Evolutionary conservation across 2,888 invertebrate genomes (phyloP).

Genomic region (Agrotis exclamationis): DNA sequence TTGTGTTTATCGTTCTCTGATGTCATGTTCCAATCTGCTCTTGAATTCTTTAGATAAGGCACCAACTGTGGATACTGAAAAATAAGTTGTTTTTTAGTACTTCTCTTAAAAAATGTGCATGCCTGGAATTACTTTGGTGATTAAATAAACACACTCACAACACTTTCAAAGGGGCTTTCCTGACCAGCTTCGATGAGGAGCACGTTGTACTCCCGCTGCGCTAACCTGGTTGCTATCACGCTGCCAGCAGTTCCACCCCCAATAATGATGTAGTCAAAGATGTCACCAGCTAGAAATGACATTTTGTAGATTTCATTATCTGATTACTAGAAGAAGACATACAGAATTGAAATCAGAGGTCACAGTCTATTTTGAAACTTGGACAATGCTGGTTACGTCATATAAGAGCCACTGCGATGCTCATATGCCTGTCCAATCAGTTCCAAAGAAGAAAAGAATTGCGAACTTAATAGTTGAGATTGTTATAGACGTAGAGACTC

Average conservation of each 20-base stretch:
- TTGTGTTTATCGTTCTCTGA: slow-evolving; percentile 28
- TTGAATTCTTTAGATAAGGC: slow-evolving; percentile 25
- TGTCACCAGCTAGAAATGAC: slow-evolving; percentile 18
- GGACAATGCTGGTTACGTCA: no score
- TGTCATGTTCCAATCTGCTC: slow-evolving; percentile 49
- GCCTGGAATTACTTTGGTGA: background rate
- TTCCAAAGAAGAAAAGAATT: no score
- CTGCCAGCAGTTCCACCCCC: slow-evolving; percentile 54
- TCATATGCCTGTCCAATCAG: no score
- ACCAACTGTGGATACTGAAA: slow-evolving; percentile 46
- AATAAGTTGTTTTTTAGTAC: background rate
- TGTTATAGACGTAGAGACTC: no score
- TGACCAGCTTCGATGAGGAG: slow-evolving; percentile 52
- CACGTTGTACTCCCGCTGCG: slow-evolving; percentile 42
- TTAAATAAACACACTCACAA: slow-evolving; percentile 28
- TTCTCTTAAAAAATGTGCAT: background rate
- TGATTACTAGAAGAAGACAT: no score
- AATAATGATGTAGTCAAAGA: slow-evolving; percentile 48
- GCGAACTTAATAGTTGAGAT: no score
- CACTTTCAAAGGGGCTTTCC: slow-evolving; percentile 47
- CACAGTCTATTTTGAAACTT: no score
- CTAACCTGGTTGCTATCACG: slow-evolving; percentile 48
- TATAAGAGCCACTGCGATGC: no score
- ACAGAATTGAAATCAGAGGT: no score
- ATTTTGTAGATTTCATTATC: no score